Base-by-base conservation (phyloP, 2,888 invertebrate genomes). In the Meteorus cinctellus region DNA sequence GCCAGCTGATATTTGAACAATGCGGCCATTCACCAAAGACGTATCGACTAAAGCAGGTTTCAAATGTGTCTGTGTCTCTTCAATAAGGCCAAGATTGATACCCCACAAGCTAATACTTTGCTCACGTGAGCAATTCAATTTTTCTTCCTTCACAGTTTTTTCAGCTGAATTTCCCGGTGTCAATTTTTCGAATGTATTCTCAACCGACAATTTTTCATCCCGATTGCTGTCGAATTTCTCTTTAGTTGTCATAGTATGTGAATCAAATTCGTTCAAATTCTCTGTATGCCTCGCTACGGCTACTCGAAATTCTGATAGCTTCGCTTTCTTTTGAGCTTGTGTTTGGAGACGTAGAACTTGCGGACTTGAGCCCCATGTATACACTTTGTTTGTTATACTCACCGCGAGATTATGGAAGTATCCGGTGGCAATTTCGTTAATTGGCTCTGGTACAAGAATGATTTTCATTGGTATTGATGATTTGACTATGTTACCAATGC, bases 351-450 rank as follows among this genome's bases (percentile, higher is more conserved):
- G 91, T 8, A 96, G 90, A 76, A 93, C 93, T 87, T 95, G 94
- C 0, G 96, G 96, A 85, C 94, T 95, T 62, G 93, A 92, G 2
- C 96, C 96, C 96, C 96, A 96, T 0, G 92, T 92, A 85, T 93
- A 95, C 69, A 96, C 91, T 81, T 92, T 91, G 86, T 95, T 94
- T 74, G 92, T 91, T 19, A 90, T 90, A 78, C 93, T 92, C 76
- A 95, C 92, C 51, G 93, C 94, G 86, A 95, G 90, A 90, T 93
- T 95, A 84, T 95, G 95, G 90, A 96, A 96, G 90, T 94, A 95
- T 82, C 93, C 93, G 67, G 95, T 92, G 14, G 93, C 90, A 76
- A 94, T 90, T 41, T 90, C 85, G 6, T 87, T 87, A 62, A 93
- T 91, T 81, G 90, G 91, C 80, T 92, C 92, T 31, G 92, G 90